A percentile compares a stretch with the other conserved stretches of the same genome.
Conservation (phyloP, 2,888 invertebrate species). For the Hirtodrosophila duncani region DNA sequence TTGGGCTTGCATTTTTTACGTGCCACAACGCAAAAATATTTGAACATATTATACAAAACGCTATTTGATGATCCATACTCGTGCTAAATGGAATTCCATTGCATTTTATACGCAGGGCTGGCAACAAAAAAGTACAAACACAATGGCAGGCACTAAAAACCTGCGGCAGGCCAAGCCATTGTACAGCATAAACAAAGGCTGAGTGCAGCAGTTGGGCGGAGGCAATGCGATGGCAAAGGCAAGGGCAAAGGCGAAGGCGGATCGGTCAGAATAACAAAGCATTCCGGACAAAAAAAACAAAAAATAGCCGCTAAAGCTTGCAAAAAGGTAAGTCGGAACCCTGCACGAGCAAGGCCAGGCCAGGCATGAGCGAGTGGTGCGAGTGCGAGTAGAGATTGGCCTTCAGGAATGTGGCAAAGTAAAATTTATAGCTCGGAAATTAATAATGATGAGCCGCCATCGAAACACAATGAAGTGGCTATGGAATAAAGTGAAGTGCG, state of each 20-base stretch:
- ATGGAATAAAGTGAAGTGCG: conserved; percentile 41
- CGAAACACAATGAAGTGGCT: conserved; percentile 61
- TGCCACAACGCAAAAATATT: conserved; percentile 60
- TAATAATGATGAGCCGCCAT: conserved; percentile 68
- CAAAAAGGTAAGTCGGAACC: conserved; percentile 49
- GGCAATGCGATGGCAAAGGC: conserved; percentile 16
- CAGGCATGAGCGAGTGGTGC: conserved; percentile 29
- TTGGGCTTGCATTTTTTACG: conserved; percentile 58
- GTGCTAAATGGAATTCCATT: conserved; percentile 64
- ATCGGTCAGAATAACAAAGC: conserved; percentile 54
- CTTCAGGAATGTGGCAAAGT: conserved; percentile 67
- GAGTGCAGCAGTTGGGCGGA: conserved; percentile 48
- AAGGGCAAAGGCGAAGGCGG: conserved; percentile 36
- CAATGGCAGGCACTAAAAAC: conserved; percentile 63
- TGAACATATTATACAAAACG: conserved; percentile 56
- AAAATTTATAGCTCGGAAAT: conserved; percentile 70
- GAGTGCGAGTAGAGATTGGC: conserved; percentile 39
- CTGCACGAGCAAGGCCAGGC: neutral
- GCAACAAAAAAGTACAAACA: conserved; percentile 23
- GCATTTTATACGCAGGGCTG: conserved; percentile 56
- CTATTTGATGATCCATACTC: conserved; percentile 46
- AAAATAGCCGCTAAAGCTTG: conserved; percentile 52
- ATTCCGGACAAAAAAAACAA: conserved; percentile 23
- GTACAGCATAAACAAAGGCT: conserved; percentile 66
- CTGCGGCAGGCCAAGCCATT: conserved; percentile 64